Conservation (phyloP, 2,113 vertebrate species). For the Crotalus horridus region DNA sequence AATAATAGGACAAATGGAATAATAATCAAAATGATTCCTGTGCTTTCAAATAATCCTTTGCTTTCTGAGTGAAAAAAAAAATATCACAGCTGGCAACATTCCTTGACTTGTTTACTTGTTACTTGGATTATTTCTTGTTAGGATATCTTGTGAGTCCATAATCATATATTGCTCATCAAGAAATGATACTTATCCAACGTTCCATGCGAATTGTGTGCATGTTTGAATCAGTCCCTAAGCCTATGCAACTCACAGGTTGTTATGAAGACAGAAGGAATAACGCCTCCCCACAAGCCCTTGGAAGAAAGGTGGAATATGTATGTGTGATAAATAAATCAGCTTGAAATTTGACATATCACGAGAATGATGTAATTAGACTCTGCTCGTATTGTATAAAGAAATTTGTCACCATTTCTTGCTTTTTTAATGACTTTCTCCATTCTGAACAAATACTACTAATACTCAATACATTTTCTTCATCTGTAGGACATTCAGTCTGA, state of each 20-base stretch:
- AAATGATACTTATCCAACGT: neutral
- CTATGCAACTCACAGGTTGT: neutral
- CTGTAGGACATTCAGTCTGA: neutral
- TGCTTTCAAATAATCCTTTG: neutral
- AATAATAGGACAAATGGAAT: neutral
- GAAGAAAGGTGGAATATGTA: neutral
- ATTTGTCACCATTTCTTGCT: neutral
- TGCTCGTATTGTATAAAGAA: neutral
- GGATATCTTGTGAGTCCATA: neutral
- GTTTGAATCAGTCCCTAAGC: neutral
- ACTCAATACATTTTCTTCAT: neutral
- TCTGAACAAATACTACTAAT: neutral
- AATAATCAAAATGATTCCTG: neutral
- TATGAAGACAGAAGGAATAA: neutral
- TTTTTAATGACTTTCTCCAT: neutral
- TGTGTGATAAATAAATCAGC: neutral
- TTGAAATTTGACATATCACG: neutral
- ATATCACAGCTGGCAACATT: neutral
- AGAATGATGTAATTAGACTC: neutral
- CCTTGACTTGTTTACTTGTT: neutral
- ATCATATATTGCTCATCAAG: neutral
- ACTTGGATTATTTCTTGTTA: neutral
- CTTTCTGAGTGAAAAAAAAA: neutral
- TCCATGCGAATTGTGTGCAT: neutral
- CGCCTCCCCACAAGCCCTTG: neutral